Percentiles rank a stretch among this genome's conserved stretches.
phyloP scores from a whole-genome alignment of 2,888 invertebrate genomes.

The Ennomos erosarius region DNA sequence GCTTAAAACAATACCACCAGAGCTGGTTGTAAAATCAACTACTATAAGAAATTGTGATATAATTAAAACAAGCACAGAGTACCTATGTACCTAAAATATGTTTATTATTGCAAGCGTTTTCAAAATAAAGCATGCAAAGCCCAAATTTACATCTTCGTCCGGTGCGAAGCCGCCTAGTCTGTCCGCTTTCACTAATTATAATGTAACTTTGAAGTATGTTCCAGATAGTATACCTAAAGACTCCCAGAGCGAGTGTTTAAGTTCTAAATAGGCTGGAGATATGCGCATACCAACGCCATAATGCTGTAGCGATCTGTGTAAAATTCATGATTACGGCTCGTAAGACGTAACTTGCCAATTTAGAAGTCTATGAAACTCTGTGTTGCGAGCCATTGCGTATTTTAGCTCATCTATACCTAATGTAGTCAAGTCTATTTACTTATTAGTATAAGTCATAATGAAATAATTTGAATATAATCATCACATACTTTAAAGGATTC shows the following conservation, averaged over 20 bases:
- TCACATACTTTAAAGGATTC: too few relatives aligned
- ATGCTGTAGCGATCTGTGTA: slow-evolving; percentile 2
- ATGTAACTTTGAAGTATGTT: slow-evolving; percentile 43
- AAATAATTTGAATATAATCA: too few relatives aligned
- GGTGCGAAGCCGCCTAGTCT: slow-evolving; percentile 19
- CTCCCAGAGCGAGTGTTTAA: slow-evolving; percentile 28
- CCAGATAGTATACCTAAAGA: slow-evolving; percentile 31
- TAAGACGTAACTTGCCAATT: slow-evolving; percentile 13
- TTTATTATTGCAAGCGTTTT: slow-evolving; percentile 17
- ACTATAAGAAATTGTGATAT: too few relatives aligned
- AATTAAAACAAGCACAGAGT: too few relatives aligned
- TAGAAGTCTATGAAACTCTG: neutral
- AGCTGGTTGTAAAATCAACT: too few relatives aligned
- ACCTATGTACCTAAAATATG: neutral
- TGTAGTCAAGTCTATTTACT: too few relatives aligned
- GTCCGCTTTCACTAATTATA: slow-evolving; percentile 42
- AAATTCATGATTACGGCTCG: slow-evolving; percentile 16
- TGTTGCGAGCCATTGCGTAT: too few relatives aligned
- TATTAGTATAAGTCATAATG: too few relatives aligned
- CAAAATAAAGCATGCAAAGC: slow-evolving; percentile 22
- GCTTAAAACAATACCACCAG: too few relatives aligned
- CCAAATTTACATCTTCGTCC: slow-evolving; percentile 25
- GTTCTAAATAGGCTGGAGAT: slow-evolving; percentile 22
- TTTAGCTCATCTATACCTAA: too few relatives aligned
- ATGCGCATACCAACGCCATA: slow-evolving; percentile 19